phyloP scores from a whole-genome alignment of 1,140 invertebrate genomes.

The Stratiolaelaps scimitus region DNA sequence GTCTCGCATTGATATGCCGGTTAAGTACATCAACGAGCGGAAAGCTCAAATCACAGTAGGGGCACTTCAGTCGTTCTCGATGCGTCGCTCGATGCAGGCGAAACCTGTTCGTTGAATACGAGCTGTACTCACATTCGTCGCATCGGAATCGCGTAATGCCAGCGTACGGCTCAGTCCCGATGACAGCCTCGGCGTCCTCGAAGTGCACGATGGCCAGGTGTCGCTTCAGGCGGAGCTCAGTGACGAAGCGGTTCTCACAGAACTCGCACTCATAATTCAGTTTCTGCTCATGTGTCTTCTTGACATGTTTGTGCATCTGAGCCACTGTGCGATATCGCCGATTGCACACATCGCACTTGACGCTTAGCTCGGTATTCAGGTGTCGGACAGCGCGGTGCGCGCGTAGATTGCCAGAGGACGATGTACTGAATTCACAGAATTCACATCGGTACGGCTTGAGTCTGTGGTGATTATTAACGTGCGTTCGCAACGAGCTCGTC shows the following conservation, averaged over 20 bases:
- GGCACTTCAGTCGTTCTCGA: slow-evolving; percentile 5
- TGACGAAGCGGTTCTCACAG: slow-evolving; percentile 25
- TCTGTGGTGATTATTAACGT: slow-evolving; percentile 11
- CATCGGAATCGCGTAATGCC: slow-evolving; percentile 3
- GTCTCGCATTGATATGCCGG: slow-evolving; percentile 6
- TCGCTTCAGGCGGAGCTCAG: slow-evolving; percentile 9
- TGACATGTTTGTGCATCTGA: slow-evolving; percentile 19
- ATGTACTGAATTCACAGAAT: slow-evolving; percentile 14
- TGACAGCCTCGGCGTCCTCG: slow-evolving; percentile 12
- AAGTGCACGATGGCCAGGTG: slow-evolving; percentile 22
- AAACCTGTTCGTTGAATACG: slow-evolving; percentile 18
- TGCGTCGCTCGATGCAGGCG: slow-evolving; percentile 21
- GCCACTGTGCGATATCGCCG: slow-evolving; percentile 2
- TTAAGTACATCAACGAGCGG: slow-evolving; percentile 15
- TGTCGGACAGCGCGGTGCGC: slow-evolving; percentile 17
- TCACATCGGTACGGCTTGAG: slow-evolving; percentile 16
- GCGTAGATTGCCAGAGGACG: slow-evolving; percentile 8
- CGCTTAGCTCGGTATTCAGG: background rate
- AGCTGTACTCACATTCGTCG: slow-evolving; percentile 11
- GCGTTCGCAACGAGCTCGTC: slow-evolving; percentile 1
- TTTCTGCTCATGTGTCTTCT: slow-evolving; percentile 15
- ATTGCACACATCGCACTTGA: slow-evolving; percentile 14
- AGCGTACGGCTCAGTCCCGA: background rate
- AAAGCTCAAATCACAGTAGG: slow-evolving; percentile 19
- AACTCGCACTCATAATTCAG: slow-evolving; percentile 14